phyloP scores from a whole-genome alignment of 2,888 invertebrate species.

The Thyatira batis region DNA sequence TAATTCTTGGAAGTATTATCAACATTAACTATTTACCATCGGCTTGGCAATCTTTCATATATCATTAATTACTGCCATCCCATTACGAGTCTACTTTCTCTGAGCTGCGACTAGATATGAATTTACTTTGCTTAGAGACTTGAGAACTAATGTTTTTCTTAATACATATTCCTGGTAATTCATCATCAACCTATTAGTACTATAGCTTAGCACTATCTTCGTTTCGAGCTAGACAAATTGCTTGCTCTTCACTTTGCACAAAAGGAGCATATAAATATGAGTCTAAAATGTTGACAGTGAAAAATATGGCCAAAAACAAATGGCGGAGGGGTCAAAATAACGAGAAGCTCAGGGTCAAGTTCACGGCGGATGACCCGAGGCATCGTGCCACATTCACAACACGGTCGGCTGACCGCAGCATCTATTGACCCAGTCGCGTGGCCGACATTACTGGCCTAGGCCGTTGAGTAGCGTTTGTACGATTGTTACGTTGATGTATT shows the following conservation, averaged over 20 bases:
- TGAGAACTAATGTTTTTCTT: not conserved
- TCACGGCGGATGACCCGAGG: slow-evolving; percentile 6
- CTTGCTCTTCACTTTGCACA: not conserved
- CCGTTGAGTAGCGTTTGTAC: slow-evolving; percentile 9
- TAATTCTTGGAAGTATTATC: not conserved
- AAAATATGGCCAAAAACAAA: not conserved
- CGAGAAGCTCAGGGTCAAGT: slow-evolving; percentile 8
- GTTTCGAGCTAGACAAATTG: no score
- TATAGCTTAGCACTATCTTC: not conserved
- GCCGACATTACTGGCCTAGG: slow-evolving; percentile 27
- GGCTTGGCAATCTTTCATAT: no score
- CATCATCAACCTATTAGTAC: not conserved
- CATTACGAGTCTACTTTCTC: no score
- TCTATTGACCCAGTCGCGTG: slow-evolving; percentile 49
- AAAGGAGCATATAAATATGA: not conserved
- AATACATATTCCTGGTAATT: not conserved
- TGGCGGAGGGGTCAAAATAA: not conserved
- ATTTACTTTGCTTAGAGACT: no score
- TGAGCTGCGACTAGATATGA: no score
- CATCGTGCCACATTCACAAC: slow-evolving; percentile 59
- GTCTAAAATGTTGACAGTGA: not conserved
- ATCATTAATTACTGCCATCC: no score
- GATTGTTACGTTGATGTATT: slow-evolving; percentile 16
- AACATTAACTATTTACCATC: not conserved
- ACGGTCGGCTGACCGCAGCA: slow-evolving; percentile 53